Evolutionary conservation across 1,140 invertebrate species (phyloP), one percentile per base, ranked within the genome.

Genomic region (Pseudobourletiella spinata): DNA sequence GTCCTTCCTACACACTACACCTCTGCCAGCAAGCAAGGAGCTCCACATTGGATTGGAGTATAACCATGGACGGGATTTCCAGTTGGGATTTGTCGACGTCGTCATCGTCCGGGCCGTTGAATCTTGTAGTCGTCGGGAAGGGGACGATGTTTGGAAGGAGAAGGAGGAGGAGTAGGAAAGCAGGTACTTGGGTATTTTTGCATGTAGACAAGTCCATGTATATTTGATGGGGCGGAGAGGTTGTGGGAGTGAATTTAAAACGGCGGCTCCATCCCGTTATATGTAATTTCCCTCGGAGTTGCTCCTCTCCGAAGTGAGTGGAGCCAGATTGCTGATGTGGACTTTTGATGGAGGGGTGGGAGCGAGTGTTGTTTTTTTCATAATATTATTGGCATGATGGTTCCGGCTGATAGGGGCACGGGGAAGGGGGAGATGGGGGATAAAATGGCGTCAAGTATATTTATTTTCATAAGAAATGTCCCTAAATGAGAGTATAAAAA

Each of bases 401-500:
- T 29, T 43, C 32, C 16, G 42, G 28, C 16, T 26, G 30, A 46
- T 59, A 44, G 54, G 58, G 60, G 60, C 56, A 59, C 61, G n/a
- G n/a, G n/a, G 11, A 22, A 32, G 26, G 30, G 63, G 29, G 65
- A 63, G 60, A 63, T 59, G 44, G 52, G 60, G 50, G 50, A 63
- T 65, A 65, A 68, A 69, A 66, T 69, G 63, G 68, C 65, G 68
- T 66, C 65, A 69, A 69, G 26, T 64, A 58, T 65, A 66, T 66
- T 69, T 69, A 69, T 65, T 66, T 62, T 55, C 32, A 59, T 61
- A 61, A 59, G 61, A 65, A 68, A 64, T 46, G 56, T 60, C 44
- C 54, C 60, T n/a, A 66, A 66, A 69, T 69, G 68, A 69, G 68
- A 61, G 59, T 56, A 69, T 69, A 66, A 69, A 69, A 69, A 69